phyloP scores from a whole-genome alignment of 2,888 invertebrate genomes.

The Dorcus parallelipipedus region DNA sequence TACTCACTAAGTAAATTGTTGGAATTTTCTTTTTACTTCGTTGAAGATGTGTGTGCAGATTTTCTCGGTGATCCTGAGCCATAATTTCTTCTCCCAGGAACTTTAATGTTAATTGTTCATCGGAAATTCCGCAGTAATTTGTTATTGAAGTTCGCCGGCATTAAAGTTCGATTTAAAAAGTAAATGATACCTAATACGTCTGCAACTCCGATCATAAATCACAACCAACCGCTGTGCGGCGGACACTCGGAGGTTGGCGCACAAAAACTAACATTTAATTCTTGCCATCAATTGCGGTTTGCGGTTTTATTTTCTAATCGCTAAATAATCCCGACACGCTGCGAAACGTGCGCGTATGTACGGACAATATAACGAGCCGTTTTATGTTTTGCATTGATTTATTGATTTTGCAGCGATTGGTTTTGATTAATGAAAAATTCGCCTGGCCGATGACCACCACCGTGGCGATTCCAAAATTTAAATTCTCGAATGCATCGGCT shows the following conservation, averaged over 20 bases:
- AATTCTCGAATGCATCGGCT: neutral
- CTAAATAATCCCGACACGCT: neutral
- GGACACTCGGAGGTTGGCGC: neutral
- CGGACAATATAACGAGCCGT: conserved; percentile 24
- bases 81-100: no score
- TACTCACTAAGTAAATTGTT: no score
- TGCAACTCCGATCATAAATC: neutral
- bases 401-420: conserved; percentile 30
- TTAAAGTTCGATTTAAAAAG: no score
- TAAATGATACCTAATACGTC: no score
- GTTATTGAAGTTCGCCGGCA: no score
- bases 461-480: conserved; percentile 11
- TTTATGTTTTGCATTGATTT: conserved; percentile 31
- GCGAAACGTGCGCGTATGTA: neutral
- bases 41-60: no score
- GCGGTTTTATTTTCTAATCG: conserved; percentile 3
- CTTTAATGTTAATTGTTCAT: no score
- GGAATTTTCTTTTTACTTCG: no score
- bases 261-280: conserved; percentile 3
- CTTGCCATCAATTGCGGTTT: neutral
- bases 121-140: no score
- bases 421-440: conserved; percentile 32
- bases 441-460: conserved; percentile 5
- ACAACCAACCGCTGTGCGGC: neutral
- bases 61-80: no score